phyloP scores from a whole-genome alignment of 2,888 invertebrate genomes.

The Acrocyrtus sp. region DNA sequence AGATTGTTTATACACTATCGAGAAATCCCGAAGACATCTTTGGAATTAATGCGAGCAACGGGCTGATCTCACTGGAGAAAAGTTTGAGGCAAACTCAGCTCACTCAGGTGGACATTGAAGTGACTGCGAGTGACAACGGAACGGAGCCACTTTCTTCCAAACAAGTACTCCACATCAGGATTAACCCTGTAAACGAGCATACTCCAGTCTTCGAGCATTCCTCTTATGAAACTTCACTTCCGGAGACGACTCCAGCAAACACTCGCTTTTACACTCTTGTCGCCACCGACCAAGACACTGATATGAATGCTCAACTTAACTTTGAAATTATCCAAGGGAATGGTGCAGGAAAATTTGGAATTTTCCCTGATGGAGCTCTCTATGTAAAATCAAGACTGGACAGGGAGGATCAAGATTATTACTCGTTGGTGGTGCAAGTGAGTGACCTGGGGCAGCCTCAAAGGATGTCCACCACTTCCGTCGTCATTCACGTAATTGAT shows the following conservation, averaged over 20 bases:
- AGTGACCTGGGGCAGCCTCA: conserved; percentile 82
- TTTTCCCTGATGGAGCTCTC: conserved; percentile 93
- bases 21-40: conserved; percentile 85
- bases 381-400: conserved; percentile 89
- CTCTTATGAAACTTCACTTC: conserved; percentile 90
- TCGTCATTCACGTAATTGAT: conserved; percentile 92
- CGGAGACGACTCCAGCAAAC: conserved; percentile 92
- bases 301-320: conserved; percentile 80
- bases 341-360: conserved; percentile 83
- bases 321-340: conserved; percentile 90
- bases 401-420: conserved; percentile 91
- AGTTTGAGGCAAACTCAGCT: conserved; percentile 79
- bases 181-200: conserved; percentile 94
- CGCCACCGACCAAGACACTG: conserved; percentile 89
- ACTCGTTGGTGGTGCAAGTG: conserved; percentile 86
- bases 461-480: conserved; percentile 85
- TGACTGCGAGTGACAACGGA: conserved; percentile 88
- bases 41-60: conserved; percentile 84
- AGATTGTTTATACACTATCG: conserved; percentile 82
- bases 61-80: conserved; percentile 87
- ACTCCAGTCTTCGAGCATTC: conserved; percentile 93
- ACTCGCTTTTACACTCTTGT: conserved; percentile 88
- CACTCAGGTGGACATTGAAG: conserved; percentile 77
- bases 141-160: conserved; percentile 77
- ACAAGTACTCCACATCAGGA: conserved; percentile 76